Evolutionary conservation across 2,113 vertebrate genomes (phyloP).

Genomic region (Gymnocephalus cernua): DNA sequence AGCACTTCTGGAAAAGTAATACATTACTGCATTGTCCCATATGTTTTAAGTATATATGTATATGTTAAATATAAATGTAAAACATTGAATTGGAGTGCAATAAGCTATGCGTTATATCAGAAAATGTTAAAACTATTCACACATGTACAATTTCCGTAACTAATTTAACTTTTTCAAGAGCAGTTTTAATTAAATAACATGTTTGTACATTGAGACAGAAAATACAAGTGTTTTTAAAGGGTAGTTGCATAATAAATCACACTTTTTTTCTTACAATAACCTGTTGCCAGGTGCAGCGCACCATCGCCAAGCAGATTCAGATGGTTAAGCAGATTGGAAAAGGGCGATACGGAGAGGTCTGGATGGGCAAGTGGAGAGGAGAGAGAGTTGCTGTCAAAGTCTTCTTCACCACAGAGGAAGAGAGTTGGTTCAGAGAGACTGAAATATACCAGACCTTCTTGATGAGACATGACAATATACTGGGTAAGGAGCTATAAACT

Average conservation of each 20-base stretch:
- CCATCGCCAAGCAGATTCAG: constrained; percentile 99
- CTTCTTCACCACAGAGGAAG: constrained; percentile 98
- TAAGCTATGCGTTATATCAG: neutral
- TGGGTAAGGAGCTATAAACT: constrained; percentile 86
- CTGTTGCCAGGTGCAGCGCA: constrained; percentile 92
- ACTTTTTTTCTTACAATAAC: neutral
- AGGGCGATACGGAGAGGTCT: constrained; percentile 98
- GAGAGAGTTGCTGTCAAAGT: constrained; percentile 98
- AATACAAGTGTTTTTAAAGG: neutral
- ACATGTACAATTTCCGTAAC: neutral
- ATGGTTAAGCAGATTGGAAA: constrained; percentile 99
- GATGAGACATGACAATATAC: constrained; percentile 98
- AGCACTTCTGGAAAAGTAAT: neutral
- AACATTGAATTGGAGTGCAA: too few relatives aligned
- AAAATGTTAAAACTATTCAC: too few relatives aligned
- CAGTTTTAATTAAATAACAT: too few relatives aligned
- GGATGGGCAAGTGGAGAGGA: constrained; percentile 98
- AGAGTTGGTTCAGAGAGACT: constrained; percentile 99
- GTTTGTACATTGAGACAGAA: neutral
- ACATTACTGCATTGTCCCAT: neutral
- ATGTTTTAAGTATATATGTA: too few relatives aligned
- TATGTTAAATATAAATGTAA: too few relatives aligned
- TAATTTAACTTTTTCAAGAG: neutral
- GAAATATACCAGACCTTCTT: constrained; percentile 99
- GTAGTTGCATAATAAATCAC: neutral